Conservation (phyloP, 2,888 invertebrate genomes). For the Philaethria dido region DNA sequence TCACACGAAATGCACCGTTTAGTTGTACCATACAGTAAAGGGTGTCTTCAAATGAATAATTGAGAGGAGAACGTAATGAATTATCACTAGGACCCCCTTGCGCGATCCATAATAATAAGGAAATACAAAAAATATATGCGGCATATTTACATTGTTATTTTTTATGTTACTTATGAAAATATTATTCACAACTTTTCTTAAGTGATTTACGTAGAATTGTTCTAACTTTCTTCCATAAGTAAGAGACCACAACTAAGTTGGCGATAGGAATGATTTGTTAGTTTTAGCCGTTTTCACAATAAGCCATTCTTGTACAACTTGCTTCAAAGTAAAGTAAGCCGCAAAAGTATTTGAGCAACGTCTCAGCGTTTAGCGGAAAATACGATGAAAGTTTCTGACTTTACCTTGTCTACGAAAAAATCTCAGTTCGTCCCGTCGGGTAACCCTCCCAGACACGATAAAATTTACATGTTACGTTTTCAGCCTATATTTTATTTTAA, state of each 20-base stretch:
- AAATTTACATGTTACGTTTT: slow-evolving; percentile 82
- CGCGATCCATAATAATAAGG: too few species aligned
- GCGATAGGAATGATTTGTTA: slow-evolving; percentile 40
- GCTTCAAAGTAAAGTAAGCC: slow-evolving; percentile 74
- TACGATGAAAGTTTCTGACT: slow-evolving; percentile 77
- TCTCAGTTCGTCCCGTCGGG: slow-evolving; percentile 62
- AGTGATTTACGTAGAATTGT: slow-evolving; percentile 18
- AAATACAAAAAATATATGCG: too few species aligned
- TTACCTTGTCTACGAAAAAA: slow-evolving; percentile 73
- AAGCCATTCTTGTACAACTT: slow-evolving; percentile 65
- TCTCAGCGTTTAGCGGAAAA: slow-evolving; percentile 78
- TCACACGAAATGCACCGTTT: neutral
- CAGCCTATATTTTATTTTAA: slow-evolving; percentile 80
- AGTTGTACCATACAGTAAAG: neutral
- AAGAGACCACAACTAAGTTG: slow-evolving; percentile 26
- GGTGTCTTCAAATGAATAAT: neutral
- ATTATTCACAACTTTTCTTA: neutral
- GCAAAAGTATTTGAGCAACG: slow-evolving; percentile 74
- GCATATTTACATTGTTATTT: too few species aligned
- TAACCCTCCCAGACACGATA: slow-evolving; percentile 73
- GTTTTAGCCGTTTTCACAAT: slow-evolving; percentile 38
- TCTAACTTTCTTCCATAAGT: slow-evolving; percentile 24
- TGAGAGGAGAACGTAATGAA: neutral
- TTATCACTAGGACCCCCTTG: too few species aligned
- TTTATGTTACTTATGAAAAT: neutral